Percentiles rank a stretch among this genome's conserved stretches.
phyloP scores from a whole-genome alignment of 2,113 vertebrate species.

The Eleginops maclovinus region DNA sequence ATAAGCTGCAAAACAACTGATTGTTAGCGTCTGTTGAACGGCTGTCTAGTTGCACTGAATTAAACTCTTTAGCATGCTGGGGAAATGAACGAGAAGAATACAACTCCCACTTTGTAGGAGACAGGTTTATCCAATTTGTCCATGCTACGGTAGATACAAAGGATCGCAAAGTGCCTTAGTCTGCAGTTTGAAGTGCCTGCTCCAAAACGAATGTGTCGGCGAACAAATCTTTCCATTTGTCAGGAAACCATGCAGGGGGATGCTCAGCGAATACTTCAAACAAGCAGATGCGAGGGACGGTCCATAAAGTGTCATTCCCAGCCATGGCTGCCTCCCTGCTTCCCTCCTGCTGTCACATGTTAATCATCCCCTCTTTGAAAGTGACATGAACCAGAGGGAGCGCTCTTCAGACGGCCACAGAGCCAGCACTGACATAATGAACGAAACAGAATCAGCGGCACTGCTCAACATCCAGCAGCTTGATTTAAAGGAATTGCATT shows the following conservation, averaged over 20 bases:
- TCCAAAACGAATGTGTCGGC: conserved; percentile 70
- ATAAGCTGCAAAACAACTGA: conserved; percentile 27
- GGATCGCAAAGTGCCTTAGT: conserved; percentile 54
- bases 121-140: conserved; percentile 61
- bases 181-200: conserved; percentile 71
- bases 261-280: conserved; percentile 76
- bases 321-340: conserved; percentile 43
- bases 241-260: conserved; percentile 55
- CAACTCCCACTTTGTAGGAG: conserved; percentile 44
- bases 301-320: conserved; percentile 65
- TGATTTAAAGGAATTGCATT: conserved; percentile 34
- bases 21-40: conserved; percentile 7
- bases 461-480: conserved; percentile 43
- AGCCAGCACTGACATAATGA: conserved; percentile 42
- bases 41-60: conserved; percentile 38
- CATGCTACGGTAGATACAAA: conserved; percentile 55
- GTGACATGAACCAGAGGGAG: conserved; percentile 53
- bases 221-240: conserved; percentile 63
- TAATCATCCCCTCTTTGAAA: conserved; percentile 65
- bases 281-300: conserved; percentile 45
- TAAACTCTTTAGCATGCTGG: conserved; percentile 49
- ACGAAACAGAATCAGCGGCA: conserved; percentile 30
- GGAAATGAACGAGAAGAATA: conserved; percentile 67
- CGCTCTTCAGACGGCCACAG: conserved; percentile 48
- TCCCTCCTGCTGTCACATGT: conserved; percentile 54